These are phyloP conservation scores for Cataglyphis livida DNA, from an alignment of 2,888 invertebrate species.

Conservation along the genomic window DNA sequence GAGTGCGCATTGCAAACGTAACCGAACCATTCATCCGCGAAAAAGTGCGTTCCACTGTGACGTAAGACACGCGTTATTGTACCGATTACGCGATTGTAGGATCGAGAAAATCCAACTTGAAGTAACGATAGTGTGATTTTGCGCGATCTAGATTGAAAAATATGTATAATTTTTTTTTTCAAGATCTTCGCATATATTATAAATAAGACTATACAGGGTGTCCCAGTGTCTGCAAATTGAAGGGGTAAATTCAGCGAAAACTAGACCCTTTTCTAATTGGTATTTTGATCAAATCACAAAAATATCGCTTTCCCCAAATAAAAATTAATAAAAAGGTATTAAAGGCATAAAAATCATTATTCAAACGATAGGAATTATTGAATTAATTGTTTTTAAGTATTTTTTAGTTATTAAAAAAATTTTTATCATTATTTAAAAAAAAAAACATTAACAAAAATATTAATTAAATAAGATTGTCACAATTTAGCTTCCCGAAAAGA, in stretches of 20 bases:
- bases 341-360: too few species aligned
- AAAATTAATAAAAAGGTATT: too few species aligned
- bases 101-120: slow-evolving; percentile 19
- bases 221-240: too few species aligned
- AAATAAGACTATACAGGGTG: slow-evolving; percentile 10
- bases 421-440: too few species aligned
- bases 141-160: slow-evolving; percentile 13
- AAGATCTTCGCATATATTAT: background rate
- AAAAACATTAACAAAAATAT: background rate
- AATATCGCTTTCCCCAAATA: too few species aligned
- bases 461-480: slow-evolving; percentile 4
- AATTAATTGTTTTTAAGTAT: too few species aligned
- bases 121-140: background rate
- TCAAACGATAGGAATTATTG: too few species aligned
- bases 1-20: slow-evolving; percentile 34
- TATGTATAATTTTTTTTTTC: background rate
- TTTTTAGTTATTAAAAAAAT: too few species aligned
- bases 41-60: slow-evolving; percentile 46
- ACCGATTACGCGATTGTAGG: slow-evolving; percentile 6
- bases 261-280: too few species aligned
- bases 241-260: too few species aligned
- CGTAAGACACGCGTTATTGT: slow-evolving; percentile 40
- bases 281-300: too few species aligned
- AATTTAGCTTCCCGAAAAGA: slow-evolving; percentile 7
- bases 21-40: slow-evolving; percentile 46